Base-by-base conservation (phyloP, 2,888 invertebrate species). In the Lithophane socia region DNA sequence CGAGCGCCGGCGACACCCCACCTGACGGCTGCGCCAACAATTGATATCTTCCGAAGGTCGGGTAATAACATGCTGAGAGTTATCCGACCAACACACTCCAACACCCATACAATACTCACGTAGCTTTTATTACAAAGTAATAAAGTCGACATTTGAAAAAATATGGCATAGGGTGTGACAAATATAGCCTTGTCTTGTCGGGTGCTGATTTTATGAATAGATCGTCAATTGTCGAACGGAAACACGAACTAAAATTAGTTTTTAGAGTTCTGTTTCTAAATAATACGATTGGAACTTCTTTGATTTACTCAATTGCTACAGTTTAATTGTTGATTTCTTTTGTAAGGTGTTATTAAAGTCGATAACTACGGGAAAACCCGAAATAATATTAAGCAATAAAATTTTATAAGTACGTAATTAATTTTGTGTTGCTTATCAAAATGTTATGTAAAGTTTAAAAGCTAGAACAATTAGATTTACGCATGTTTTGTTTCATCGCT, bases 1-100 rank as follows among this genome's bases (percentile, higher is more conserved):
- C 91, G 92, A 93, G 91, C 89, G 94, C 91, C 83, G 77, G 58
- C 79, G 85, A 88, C 87, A 87, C 91, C 88, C 90, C 90, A 90
- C 91, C 91, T 91, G 89, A 88, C 90, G 70, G 80, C 70, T 90
- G 91, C 87, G 87, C 86, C 89, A 91, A 94, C 95, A 95, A 96
- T 96, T 96, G 96, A 95, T 96, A 95, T 94, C 92, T 94, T 93
- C 94, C 95, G 96, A 96, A 96, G 96, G 96, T 94, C 95, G 92
- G 91, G 92, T 94, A 95, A 95, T 95, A 95, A 93, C 93, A 94
- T 88, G 91, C 91, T 87, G 86, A 84, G 86, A 86, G 84, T 84
- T 87, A 88, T 80, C 80, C 81, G 72, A 82, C 87, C 82, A 82
- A 77, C 80, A 71, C 74, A 79, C 58, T 29, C 47, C 4, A 66